These are phyloP conservation scores for Epinotia nisella DNA, from an alignment of 2,888 invertebrate species.

Conservation along the genomic window DNA sequence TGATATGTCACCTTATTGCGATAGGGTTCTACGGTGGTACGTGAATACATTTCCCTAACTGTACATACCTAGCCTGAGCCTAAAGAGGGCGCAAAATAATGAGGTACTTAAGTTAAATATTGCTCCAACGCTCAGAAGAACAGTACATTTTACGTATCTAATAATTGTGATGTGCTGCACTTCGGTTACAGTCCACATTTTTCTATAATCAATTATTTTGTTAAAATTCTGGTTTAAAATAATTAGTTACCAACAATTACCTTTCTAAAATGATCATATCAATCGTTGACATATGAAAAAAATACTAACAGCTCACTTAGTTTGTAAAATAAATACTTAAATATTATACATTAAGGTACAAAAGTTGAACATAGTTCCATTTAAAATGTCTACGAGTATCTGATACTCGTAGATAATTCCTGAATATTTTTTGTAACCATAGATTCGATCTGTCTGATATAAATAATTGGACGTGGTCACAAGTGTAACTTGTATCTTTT, in stretches of 20 bases:
- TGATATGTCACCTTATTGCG: too few relatives aligned
- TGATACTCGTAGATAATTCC: slow-evolving; percentile 15
- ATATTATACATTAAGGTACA: slow-evolving; percentile 9
- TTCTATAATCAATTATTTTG: background rate
- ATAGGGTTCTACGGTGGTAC: too few relatives aligned
- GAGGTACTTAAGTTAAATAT: too few relatives aligned
- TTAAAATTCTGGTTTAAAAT: background rate
- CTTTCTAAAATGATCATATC: background rate
- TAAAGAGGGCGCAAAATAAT: too few relatives aligned
- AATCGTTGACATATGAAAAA: background rate
- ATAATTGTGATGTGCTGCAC: background rate
- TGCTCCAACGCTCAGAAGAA: too few relatives aligned
- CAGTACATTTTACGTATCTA: too few relatives aligned
- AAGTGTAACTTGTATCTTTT: background rate
- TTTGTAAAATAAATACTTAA: slow-evolving; percentile 7
- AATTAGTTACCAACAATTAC: background rate
- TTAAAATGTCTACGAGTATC: slow-evolving; percentile 18
- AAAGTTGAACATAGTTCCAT: slow-evolving; percentile 20
- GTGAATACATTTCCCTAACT: too few relatives aligned
- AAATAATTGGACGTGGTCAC: background rate
- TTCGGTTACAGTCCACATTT: background rate
- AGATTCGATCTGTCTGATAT: slow-evolving; percentile 3
- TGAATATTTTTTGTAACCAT: slow-evolving; percentile 10
- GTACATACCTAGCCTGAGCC: too few relatives aligned
- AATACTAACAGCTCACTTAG: slow-evolving; percentile 12